These are phyloP conservation scores for Pseudomugil tenellus DNA, from an alignment of 2,797 vertebrate species.

Conservation along the genomic window DNA sequence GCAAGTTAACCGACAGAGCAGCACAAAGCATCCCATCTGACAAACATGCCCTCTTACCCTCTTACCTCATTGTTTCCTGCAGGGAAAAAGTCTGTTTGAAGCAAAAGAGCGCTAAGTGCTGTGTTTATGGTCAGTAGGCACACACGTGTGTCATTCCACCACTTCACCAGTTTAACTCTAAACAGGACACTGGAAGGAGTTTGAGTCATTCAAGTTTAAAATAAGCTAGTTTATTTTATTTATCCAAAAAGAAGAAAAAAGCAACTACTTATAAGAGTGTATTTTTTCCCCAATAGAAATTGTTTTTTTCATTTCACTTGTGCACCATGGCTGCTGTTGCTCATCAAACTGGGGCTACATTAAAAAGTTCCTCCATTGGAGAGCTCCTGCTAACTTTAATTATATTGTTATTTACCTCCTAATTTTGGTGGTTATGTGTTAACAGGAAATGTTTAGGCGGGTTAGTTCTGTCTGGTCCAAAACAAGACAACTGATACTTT, in stretches of 20 bases:
- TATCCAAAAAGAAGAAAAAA: constrained; percentile 1
- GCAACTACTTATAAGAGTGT: too few relatives aligned
- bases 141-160: constrained; percentile 3
- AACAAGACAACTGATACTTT: constrained; percentile 42
- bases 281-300: too few relatives aligned
- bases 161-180: not conserved
- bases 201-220: not conserved
- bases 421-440: constrained; percentile 1
- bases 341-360: constrained; percentile 8
- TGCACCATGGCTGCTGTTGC: too few relatives aligned
- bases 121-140: constrained; percentile 6
- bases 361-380: not conserved
- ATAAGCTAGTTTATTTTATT: not conserved
- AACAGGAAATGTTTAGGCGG: constrained; percentile 43
- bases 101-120: constrained; percentile 2
- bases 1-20: constrained; percentile 69
- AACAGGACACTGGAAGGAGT: not conserved
- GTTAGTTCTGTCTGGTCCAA: constrained; percentile 27
- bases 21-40: constrained; percentile 47
- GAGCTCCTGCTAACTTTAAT: constrained; percentile 4
- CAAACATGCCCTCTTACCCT: constrained; percentile 58
- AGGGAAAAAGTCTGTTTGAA: constrained; percentile 28
- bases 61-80: constrained; percentile 57
- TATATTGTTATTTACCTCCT: constrained; percentile 1
- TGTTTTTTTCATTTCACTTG: constrained; percentile 14